Conservation (phyloP, 2,888 invertebrate genomes). For the Macrosiphum euphorbiae region DNA sequence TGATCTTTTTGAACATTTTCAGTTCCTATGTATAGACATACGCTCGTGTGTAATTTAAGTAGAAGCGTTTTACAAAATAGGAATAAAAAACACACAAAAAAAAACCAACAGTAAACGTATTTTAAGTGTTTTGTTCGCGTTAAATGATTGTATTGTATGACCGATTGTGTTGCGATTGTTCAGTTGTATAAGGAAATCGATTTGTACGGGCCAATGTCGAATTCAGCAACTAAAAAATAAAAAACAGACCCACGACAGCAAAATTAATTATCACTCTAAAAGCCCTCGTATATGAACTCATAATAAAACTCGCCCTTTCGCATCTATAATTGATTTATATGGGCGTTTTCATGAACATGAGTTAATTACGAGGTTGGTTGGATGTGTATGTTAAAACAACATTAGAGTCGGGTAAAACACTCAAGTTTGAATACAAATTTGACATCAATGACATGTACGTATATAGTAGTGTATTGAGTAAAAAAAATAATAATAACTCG, state of each 20-base stretch:
- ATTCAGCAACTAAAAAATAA: background rate
- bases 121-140: background rate
- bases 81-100: background rate
- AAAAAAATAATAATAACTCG: background rate
- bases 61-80: background rate
- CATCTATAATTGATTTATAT: constrained; percentile 42
- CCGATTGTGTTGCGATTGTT: background rate
- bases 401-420: background rate
- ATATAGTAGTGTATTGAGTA: background rate
- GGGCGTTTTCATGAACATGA: constrained; percentile 26
- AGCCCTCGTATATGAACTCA: background rate
- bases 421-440: constrained; percentile 5
- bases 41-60: background rate
- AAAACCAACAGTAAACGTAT: background rate
- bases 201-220: background rate
- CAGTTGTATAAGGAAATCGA: background rate
- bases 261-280: constrained; percentile 53
- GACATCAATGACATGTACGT: constrained; percentile 4
- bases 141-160: background rate
- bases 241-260: background rate
- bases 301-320: constrained; percentile 9
- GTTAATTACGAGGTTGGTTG: constrained; percentile 33
- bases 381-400: constrained; percentile 29
- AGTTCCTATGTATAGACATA: background rate
- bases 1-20: background rate